phyloP scores from a whole-genome alignment of 2,113 vertebrate genomes.

The Pterophyllum scalare region DNA sequence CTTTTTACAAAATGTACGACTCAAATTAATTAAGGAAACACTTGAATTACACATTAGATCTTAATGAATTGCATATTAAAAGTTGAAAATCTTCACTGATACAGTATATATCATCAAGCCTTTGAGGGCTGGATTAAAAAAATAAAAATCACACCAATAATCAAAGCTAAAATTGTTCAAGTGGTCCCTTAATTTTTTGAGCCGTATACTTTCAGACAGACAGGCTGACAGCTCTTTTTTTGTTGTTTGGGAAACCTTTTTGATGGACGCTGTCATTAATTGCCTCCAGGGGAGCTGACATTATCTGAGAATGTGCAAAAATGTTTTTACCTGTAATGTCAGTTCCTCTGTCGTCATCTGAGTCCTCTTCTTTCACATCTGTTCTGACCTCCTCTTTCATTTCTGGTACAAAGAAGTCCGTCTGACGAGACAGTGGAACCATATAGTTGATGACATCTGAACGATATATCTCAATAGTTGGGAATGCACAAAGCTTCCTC shows the following conservation, averaged over 20 bases:
- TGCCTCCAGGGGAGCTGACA: background rate
- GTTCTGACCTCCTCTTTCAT: slow-evolving; percentile 85
- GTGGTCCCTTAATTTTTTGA: background rate
- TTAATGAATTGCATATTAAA: background rate
- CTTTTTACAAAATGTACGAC: background rate
- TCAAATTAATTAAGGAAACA: background rate
- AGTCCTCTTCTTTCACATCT: slow-evolving; percentile 81
- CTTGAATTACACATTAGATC: background rate
- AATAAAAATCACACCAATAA: background rate
- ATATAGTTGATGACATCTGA: slow-evolving; percentile 90
- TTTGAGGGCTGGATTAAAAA: background rate
- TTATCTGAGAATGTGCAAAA: background rate
- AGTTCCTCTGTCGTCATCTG: slow-evolving; percentile 82
- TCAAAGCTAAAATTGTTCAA: background rate
- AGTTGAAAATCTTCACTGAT: background rate
- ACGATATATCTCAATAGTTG: slow-evolving; percentile 89
- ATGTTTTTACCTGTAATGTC: slow-evolving; percentile 86
- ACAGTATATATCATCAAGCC: background rate
- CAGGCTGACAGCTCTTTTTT: background rate
- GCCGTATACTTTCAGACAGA: background rate
- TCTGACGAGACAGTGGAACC: slow-evolving; percentile 91
- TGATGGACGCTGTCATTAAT: background rate
- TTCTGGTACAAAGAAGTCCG: slow-evolving; percentile 94
- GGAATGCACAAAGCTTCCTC: slow-evolving; percentile 91
- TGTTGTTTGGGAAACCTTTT: background rate